phyloP scores from a whole-genome alignment of 2,113 vertebrate genomes.

The Oriolus oriolus region DNA sequence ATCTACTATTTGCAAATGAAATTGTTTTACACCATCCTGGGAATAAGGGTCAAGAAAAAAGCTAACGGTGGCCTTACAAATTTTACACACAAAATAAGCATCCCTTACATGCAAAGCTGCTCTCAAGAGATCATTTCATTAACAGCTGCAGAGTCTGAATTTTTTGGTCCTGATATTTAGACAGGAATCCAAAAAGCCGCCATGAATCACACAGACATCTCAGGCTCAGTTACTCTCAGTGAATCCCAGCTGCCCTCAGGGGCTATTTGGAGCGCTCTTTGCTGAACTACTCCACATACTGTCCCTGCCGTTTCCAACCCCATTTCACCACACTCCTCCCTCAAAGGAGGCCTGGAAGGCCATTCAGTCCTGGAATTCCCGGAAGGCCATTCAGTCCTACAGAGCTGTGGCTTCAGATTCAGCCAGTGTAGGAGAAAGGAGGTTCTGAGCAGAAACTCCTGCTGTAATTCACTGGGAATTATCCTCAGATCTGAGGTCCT shows the following conservation, averaged over 20 bases:
- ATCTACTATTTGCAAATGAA: constrained; percentile 32
- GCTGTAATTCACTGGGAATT: neutral
- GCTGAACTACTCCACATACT: neutral
- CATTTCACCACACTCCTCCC: neutral
- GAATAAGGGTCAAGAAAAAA: constrained; percentile 30
- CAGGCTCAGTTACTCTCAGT: neutral
- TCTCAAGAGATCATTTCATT: constrained; percentile 1
- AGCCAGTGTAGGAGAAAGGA: neutral
- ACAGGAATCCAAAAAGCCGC: neutral
- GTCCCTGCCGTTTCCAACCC: neutral
- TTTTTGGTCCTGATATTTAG: neutral
- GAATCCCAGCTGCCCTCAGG: neutral
- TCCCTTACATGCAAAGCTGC: neutral
- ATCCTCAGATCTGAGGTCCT: neutral
- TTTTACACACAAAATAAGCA: neutral
- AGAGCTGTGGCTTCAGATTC: neutral
- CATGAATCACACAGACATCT: neutral
- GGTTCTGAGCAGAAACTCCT: neutral
- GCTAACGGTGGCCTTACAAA: constrained; percentile 1
- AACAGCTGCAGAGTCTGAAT: neutral
- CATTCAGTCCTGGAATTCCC: neutral
- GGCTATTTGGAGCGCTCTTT: neutral
- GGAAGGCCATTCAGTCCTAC: neutral
- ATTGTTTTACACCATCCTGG: constrained; percentile 14
- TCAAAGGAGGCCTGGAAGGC: neutral